Conservation (phyloP, 2,888 invertebrate species). For the Geotrupes spiniger region DNA sequence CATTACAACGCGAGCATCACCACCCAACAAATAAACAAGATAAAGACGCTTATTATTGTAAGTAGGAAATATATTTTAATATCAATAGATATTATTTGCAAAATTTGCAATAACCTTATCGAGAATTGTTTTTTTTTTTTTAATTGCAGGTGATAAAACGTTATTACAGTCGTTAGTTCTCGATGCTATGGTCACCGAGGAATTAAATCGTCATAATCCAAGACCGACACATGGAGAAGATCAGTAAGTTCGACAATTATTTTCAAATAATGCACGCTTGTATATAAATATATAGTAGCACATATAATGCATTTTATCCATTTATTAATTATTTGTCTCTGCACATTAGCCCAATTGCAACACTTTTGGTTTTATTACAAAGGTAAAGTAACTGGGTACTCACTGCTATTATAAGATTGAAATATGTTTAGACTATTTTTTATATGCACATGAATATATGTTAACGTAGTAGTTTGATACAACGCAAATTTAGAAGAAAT, state of each 20-base stretch:
- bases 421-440: no score
- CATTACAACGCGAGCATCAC: constrained; percentile 53
- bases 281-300: constrained; percentile 16
- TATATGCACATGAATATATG: no score
- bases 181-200: constrained; percentile 88
- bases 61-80: constrained; percentile 43
- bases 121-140: constrained; percentile 4
- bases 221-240: constrained; percentile 61
- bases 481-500: no score
- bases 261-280: constrained; percentile 20
- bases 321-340: constrained; percentile 59
- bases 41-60: constrained; percentile 74
- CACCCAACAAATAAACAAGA: constrained; percentile 65
- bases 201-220: constrained; percentile 65
- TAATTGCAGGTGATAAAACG: constrained; percentile 77
- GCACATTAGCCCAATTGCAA: constrained; percentile 89
- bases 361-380: constrained; percentile 91
- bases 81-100: no score
- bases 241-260: constrained; percentile 64
- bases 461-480: no score
- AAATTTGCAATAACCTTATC: background rate
- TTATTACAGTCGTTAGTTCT: constrained; percentile 85
- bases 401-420: background rate
- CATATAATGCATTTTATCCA: constrained; percentile 26
- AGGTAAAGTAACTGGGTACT: constrained; percentile 68